A percentile compares a stretch with the other conserved stretches of the same genome.
Evolutionary conservation across 2,797 vertebrate genomes (phyloP).

Genomic region (Kryptopterus vitreolus): DNA sequence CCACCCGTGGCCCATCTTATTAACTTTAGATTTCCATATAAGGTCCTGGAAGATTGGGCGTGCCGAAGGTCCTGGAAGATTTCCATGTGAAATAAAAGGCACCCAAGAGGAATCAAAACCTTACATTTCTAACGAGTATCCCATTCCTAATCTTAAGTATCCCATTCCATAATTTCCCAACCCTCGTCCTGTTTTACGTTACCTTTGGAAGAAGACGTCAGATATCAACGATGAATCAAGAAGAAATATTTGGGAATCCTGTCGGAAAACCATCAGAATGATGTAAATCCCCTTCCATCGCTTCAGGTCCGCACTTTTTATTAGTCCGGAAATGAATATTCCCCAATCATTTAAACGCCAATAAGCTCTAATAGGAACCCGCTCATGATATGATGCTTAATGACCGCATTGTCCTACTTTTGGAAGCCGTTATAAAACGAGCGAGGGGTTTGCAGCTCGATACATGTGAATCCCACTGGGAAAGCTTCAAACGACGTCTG

Average conservation of each 20-base stretch:
- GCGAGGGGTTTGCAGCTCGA: background rate
- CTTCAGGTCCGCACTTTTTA: background rate
- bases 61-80: no score
- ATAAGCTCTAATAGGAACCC: background rate
- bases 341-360: background rate
- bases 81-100: no score
- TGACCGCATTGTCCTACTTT: background rate
- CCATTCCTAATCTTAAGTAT: no score
- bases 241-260: background rate
- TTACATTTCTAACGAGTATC: no score
- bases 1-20: no score
- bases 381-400: background rate
- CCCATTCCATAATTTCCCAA: no score
- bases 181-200: background rate
- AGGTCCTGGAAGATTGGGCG: no score
- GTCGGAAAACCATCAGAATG: background rate
- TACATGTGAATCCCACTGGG: background rate
- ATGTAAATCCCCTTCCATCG: background rate
- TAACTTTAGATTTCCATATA: no score
- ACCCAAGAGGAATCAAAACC: no score
- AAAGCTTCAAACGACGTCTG: no score
- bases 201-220: background rate
- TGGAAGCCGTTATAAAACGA: background rate
- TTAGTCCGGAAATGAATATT: background rate
- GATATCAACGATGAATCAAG: background rate